These are phyloP conservation scores for Patella vulgata DNA, from an alignment of 1,140 invertebrate genomes.

Conservation along the genomic window DNA sequence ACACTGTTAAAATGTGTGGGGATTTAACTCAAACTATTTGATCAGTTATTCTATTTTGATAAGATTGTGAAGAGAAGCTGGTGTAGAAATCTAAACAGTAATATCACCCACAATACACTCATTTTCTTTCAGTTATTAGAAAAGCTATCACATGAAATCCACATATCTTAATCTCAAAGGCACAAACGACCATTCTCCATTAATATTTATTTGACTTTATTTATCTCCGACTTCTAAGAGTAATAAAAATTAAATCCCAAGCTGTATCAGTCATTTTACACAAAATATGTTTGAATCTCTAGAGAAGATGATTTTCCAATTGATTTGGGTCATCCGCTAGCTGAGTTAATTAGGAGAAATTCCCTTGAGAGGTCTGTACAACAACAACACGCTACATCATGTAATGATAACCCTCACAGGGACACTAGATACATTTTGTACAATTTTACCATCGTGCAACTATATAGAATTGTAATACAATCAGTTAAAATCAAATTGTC, in stretches of 20 bases:
- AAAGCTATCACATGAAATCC: slow-evolving; percentile 6
- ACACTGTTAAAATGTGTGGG: too few relatives aligned
- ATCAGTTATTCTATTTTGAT: too few relatives aligned
- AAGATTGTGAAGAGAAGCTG: too few relatives aligned
- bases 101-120: too few relatives aligned
- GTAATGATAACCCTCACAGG: slow-evolving; percentile 1
- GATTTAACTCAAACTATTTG: too few relatives aligned
- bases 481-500: too few relatives aligned
- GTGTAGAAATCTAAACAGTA: too few relatives aligned
- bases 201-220: slow-evolving; percentile 18
- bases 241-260: slow-evolving; percentile 5
- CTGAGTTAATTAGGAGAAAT: slow-evolving; percentile 11
- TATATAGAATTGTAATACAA: too few relatives aligned
- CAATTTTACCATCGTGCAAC: too few relatives aligned
- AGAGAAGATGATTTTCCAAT: slow-evolving; percentile 2
- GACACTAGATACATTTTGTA: not conserved
- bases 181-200: slow-evolving; percentile 1
- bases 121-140: too few relatives aligned
- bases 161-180: slow-evolving; percentile 17
- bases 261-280: not conserved
- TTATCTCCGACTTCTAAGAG: slow-evolving; percentile 3
- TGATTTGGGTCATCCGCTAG: slow-evolving; percentile 5
- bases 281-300: slow-evolving; percentile 6
- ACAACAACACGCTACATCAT: slow-evolving; percentile 14
- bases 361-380: not conserved